Conservation (phyloP, 2,797 vertebrate species). For the Alauda arvensis region DNA sequence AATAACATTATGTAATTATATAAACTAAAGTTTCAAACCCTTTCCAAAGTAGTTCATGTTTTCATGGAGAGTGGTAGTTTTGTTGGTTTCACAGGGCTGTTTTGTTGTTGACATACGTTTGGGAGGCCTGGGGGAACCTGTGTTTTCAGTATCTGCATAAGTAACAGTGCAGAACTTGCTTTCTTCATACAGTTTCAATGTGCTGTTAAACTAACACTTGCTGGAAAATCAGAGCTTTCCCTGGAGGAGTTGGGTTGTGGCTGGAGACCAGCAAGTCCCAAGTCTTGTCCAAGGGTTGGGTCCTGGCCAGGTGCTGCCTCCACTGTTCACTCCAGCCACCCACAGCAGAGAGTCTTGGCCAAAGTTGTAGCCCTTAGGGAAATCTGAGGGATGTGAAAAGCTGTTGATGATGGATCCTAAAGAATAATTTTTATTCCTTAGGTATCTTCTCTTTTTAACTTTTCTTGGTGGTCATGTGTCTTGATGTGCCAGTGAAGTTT, state of each 20-base stretch:
- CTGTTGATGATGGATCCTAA: background rate
- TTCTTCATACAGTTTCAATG: background rate
- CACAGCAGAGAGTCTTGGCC: background rate
- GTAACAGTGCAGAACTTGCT: background rate
- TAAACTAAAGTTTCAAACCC: background rate
- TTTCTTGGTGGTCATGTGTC: background rate
- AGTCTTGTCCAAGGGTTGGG: background rate
- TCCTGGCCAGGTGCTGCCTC: background rate
- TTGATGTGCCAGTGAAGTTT: background rate
- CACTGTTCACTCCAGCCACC: rapidly evolving
- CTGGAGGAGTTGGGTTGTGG: background rate
- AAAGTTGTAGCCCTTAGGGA: background rate
- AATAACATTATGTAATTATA: background rate
- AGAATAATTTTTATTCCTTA: background rate
- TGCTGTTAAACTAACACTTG: background rate
- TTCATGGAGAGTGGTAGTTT: background rate
- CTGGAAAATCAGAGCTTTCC: background rate
- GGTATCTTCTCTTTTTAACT: background rate
- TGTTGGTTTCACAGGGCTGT: background rate
- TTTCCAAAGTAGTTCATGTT: background rate
- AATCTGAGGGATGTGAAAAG: background rate
- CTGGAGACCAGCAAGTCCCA: background rate
- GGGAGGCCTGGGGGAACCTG: rapidly evolving
- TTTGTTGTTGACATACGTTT: background rate
- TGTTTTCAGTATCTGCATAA: background rate